Evolutionary conservation across 2,888 invertebrate genomes (phyloP), one percentile per base, ranked within the genome.

Genomic region (Xanthorhoe designata): DNA sequence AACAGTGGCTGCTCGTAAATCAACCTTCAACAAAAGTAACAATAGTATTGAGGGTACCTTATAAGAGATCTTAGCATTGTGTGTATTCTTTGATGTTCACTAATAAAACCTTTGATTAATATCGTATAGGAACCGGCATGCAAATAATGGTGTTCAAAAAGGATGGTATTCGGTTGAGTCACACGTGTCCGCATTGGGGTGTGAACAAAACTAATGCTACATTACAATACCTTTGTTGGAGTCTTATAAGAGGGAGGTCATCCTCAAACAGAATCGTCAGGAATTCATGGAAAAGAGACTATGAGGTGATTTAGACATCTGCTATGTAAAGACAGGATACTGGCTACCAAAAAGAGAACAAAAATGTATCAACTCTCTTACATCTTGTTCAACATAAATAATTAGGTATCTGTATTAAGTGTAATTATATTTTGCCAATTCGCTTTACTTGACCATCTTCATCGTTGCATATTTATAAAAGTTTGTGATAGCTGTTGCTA

Each of bases 71-170:
- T 92, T 90, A 90, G 90, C 83, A 90, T 93, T 93, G 92, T 93
- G 88, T 86, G 83, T 87, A 90, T 88, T 89, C 93, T 93, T 92
- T 93, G 92, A 93, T 92, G 91, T 92, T 92, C 92, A 91, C 91
- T 92, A 92, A 93, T 93, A 93, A 93, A 93, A 92, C 92, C 91
- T 92, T 92, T 93, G 93, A 93, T 93, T 92, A 93, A 92, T 92
- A 93, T 92, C 93, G 92, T 90, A 93, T 92, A 87, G 88, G 86
- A 89, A 92, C 92, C 91, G 89, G 90, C 92, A 93, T 92, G 93
- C 93, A 92, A 93, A 93, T 93, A 92, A 87, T 89, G 83, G 83
- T 73, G 76, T 82, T 83, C 81, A 84, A 88, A 24, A 87, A 87
- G 83, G 75, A 78, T 76, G 83, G 87, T 86, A 85, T 80, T 85